These are phyloP conservation scores for Aulostomus chinensis DNA, from an alignment of 2,797 vertebrate species.

Conservation along the genomic window DNA sequence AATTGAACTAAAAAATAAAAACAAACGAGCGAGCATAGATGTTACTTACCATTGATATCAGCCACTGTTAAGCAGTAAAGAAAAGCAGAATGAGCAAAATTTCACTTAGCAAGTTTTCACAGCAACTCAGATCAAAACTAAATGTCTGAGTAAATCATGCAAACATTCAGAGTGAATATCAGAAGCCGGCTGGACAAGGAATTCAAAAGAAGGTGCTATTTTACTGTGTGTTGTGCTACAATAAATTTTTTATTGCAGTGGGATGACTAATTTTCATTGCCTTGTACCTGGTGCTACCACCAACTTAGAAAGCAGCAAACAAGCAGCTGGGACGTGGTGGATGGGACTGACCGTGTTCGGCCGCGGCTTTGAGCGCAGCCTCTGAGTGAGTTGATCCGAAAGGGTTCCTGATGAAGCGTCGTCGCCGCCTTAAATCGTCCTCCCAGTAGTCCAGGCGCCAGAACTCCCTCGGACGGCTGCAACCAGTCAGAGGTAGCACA, in stretches of 20 bases:
- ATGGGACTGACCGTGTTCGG: slow-evolving; percentile 90
- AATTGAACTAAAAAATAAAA: neutral
- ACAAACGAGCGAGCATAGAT: neutral
- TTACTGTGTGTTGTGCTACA: slow-evolving; percentile 61
- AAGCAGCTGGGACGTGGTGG: slow-evolving; percentile 5
- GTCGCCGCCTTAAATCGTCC: slow-evolving; percentile 99
- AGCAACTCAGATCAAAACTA: slow-evolving; percentile 5
- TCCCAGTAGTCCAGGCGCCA: slow-evolving; percentile 99
- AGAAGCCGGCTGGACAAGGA: no score
- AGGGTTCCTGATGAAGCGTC: slow-evolving; percentile 96
- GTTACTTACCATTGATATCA: slow-evolving; percentile 72
- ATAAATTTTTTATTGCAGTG: slow-evolving; percentile 77
- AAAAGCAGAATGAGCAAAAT: slow-evolving; percentile 45
- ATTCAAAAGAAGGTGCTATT: slow-evolving; percentile 54
- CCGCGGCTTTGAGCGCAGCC: slow-evolving; percentile 92
- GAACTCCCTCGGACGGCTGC: slow-evolving; percentile 97
- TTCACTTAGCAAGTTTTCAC: slow-evolving; percentile 28
- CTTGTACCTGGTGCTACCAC: slow-evolving; percentile 77
- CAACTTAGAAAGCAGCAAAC: slow-evolving; percentile 19
- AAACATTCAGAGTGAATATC: slow-evolving; percentile 7
- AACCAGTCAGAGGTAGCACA: slow-evolving; percentile 93
- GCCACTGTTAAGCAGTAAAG: slow-evolving; percentile 62
- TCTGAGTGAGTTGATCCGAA: slow-evolving; percentile 96
- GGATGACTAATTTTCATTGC: slow-evolving; percentile 76
- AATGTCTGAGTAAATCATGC: slow-evolving; percentile 5